Percentiles rank a stretch among this genome's conserved stretches.
Conservation (phyloP, 2,113 vertebrate species). For the Sinocyclocheilus anshuiensis region DNA sequence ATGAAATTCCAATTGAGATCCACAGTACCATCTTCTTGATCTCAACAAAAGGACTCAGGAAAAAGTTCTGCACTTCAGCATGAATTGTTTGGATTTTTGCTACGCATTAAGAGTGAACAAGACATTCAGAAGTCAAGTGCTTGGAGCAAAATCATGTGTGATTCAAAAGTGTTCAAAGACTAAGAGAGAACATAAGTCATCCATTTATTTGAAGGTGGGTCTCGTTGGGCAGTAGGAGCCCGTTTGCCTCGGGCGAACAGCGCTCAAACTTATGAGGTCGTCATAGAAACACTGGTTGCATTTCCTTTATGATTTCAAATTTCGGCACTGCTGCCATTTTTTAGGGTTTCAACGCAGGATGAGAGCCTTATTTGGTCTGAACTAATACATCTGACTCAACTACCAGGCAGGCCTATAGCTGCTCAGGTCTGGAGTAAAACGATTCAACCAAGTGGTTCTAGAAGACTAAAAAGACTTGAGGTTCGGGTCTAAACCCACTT, state of each 20-base stretch:
- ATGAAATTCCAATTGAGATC: neutral
- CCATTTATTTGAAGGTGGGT: neutral
- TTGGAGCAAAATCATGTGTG: neutral
- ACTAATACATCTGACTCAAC: neutral
- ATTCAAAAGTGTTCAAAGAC: constrained; percentile 8
- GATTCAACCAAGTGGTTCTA: neutral
- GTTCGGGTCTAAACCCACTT: neutral
- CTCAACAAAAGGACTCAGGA: no score
- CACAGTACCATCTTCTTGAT: neutral
- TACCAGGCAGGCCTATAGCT: neutral
- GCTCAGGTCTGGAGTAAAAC: neutral
- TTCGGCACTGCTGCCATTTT: neutral
- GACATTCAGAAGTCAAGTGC: neutral
- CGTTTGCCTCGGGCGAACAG: neutral
- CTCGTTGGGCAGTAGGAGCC: neutral
- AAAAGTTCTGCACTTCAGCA: neutral
- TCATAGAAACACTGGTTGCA: constrained; percentile 2
- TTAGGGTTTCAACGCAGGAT: neutral
- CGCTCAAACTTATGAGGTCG: neutral
- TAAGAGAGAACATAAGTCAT: constrained; percentile 4
- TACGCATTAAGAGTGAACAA: neutral
- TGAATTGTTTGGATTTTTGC: neutral
- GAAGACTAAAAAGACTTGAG: neutral
- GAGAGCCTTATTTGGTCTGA: neutral
- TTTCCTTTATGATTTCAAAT: neutral